phyloP scores from a whole-genome alignment of 2,113 vertebrate species.

The Chlorocebus sabaeus region DNA sequence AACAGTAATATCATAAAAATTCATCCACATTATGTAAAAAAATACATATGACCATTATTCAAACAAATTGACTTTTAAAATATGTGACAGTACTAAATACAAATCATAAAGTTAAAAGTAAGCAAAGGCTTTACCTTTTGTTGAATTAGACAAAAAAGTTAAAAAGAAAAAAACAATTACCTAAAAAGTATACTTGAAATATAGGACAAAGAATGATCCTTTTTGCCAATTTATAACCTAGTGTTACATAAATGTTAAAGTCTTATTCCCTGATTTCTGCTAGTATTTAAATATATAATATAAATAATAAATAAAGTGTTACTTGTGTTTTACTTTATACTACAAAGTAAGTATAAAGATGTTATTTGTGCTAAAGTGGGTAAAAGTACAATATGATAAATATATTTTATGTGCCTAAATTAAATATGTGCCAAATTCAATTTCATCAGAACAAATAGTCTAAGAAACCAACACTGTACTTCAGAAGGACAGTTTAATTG shows the following conservation, averaged over 20 bases:
- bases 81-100: background rate
- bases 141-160: background rate
- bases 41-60: background rate
- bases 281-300: background rate
- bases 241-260: background rate
- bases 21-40: background rate
- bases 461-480: slow-evolving; percentile 39
- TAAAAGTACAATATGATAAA: background rate
- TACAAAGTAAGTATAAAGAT: background rate
- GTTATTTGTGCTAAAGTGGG: background rate
- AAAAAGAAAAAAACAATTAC: background rate
- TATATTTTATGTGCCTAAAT: slow-evolving; percentile 37
- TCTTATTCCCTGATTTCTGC: background rate
- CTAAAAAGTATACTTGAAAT: background rate
- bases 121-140: background rate
- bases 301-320: background rate
- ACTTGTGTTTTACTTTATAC: background rate
- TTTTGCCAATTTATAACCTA: background rate
- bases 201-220: background rate
- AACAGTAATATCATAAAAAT: background rate
- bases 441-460: slow-evolving; percentile 29
- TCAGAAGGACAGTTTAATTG: slow-evolving; percentile 62
- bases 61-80: background rate
- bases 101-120: background rate
- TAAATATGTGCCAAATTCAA: slow-evolving; percentile 48